These are phyloP conservation scores for Motacilla alba DNA, from an alignment of 2,113 vertebrate genomes.

Conservation along the genomic window DNA sequence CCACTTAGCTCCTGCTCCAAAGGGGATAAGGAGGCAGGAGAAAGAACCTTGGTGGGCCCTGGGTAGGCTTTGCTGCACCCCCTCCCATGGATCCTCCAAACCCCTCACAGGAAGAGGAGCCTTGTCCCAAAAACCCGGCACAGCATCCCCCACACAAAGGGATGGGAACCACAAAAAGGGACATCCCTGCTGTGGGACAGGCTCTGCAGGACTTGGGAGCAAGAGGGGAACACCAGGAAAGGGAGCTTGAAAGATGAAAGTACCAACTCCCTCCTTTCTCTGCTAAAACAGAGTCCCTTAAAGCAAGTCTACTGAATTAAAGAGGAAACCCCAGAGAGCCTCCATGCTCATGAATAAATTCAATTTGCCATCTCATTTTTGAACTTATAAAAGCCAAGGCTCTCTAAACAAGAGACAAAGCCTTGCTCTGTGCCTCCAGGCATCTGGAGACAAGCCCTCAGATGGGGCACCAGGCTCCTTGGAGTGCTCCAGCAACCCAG, in stretches of 20 bases:
- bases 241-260: neutral
- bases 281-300: conserved; percentile 12
- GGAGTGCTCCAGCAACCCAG: fast-evolving
- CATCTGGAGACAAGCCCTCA: neutral
- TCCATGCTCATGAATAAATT: conserved; percentile 41
- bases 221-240: neutral
- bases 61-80: neutral
- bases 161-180: neutral
- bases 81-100: neutral
- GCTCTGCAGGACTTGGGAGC: neutral
- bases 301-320: conserved; percentile 50
- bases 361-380: conserved; percentile 47
- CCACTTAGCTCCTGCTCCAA: neutral
- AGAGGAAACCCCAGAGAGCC: conserved; percentile 46
- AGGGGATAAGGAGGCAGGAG: neutral
- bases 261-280: neutral
- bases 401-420: conserved; percentile 9
- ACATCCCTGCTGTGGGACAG: neutral
- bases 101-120: fast-evolving
- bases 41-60: neutral
- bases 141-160: neutral
- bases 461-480: neutral
- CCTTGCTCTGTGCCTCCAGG: neutral
- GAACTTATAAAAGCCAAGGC: conserved; percentile 5
- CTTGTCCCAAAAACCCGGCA: neutral